A percentile compares a stretch with the other conserved stretches of the same genome.
Evolutionary conservation across 2,797 vertebrate genomes (phyloP).

Genomic region (Apogon hyalosoma): DNA sequence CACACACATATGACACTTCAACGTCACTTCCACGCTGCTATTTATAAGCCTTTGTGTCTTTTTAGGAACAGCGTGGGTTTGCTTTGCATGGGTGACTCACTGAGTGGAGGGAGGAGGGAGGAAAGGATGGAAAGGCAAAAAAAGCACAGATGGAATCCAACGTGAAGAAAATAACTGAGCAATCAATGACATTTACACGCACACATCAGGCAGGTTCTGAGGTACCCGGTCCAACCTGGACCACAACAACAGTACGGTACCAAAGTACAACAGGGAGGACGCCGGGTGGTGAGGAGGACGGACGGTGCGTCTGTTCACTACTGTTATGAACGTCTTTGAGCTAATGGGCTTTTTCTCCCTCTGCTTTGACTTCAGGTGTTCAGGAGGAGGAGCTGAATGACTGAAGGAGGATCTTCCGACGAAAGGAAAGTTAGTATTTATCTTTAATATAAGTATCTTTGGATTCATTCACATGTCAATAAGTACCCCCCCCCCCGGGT

Average conservation of each 20-base stretch:
- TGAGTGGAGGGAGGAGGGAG: constrained; percentile 72
- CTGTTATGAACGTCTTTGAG: background rate
- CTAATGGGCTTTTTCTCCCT: constrained; percentile 33
- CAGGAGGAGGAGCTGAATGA: constrained; percentile 47
- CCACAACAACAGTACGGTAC: background rate
- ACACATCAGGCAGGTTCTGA: constrained; percentile 37
- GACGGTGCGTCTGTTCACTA: background rate
- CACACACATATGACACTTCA: constrained; percentile 90
- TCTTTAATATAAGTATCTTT: no score
- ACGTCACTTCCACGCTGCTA: constrained; percentile 90
- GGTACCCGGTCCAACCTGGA: constrained; percentile 9
- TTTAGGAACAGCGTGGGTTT: constrained; percentile 93
- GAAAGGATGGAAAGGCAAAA: constrained; percentile 51
- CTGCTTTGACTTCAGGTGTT: constrained; percentile 54
- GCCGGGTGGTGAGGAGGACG: no score
- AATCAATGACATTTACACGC: constrained; percentile 63
- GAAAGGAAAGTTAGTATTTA: constrained; percentile 49
- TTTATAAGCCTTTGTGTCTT: constrained; percentile 95
- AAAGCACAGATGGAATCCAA: constrained; percentile 69
- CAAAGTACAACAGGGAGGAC: no score
- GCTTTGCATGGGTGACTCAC: constrained; percentile 90
- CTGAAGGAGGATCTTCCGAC: constrained; percentile 44
- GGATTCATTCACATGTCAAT: no score
- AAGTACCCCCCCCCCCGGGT: no score
- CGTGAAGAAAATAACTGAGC: constrained; percentile 67